phyloP scores from a whole-genome alignment of 2,797 vertebrate genomes.

The Octomys mimax region DNA sequence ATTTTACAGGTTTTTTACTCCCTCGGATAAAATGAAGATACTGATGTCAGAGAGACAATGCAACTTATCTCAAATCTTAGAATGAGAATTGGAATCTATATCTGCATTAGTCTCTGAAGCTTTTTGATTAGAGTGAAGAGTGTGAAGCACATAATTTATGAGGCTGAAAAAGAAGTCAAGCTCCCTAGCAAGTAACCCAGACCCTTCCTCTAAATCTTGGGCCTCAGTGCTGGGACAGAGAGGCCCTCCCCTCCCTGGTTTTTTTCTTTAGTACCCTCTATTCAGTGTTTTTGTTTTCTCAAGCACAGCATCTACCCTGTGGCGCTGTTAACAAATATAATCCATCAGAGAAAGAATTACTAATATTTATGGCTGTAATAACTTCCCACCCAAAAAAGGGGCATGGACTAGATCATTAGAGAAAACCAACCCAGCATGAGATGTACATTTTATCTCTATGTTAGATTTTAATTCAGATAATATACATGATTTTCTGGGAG shows the following conservation, averaged over 20 bases:
- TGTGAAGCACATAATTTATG: not conserved
- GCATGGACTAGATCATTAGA: conserved; percentile 72
- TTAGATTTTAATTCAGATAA: conserved; percentile 63
- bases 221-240: not conserved
- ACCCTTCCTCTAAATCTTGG: accelerated
- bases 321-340: conserved; percentile 71
- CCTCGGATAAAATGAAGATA: conserved; percentile 39
- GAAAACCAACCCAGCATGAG: conserved; percentile 72
- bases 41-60: not conserved
- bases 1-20: conserved; percentile 35
- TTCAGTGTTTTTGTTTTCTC: conserved; percentile 56
- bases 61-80: not conserved
- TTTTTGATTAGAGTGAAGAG: not conserved
- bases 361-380: conserved; percentile 75
- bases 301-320: conserved; percentile 34
- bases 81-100: not conserved
- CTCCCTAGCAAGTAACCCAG: not conserved
- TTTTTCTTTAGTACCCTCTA: not conserved
- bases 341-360: conserved; percentile 65
- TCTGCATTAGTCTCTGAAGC: not conserved
- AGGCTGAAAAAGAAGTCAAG: not conserved
- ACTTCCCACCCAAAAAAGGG: conserved; percentile 66
- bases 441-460: conserved; percentile 39
- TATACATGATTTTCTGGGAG: conserved; percentile 41
- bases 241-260: not conserved